phyloP scores from a whole-genome alignment of 2,113 vertebrate species.

The Balaeniceps rex region DNA sequence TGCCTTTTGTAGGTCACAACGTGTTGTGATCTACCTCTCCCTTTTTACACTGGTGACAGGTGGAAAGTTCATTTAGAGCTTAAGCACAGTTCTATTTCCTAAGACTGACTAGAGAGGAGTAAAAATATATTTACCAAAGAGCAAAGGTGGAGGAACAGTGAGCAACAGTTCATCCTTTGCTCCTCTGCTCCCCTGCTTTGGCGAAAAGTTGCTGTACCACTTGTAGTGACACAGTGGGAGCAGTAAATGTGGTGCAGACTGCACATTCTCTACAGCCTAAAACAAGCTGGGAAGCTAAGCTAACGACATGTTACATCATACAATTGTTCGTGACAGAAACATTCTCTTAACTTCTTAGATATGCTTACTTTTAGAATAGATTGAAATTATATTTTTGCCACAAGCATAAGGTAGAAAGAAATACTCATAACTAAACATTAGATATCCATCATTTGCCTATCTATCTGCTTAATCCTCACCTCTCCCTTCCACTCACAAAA shows the following conservation, averaged over 20 bases:
- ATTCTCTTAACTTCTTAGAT: not conserved
- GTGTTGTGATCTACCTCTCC: not conserved
- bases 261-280: not conserved
- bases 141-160: not conserved
- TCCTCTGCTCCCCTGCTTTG: not conserved
- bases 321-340: not conserved
- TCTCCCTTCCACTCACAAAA: not conserved
- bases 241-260: not conserved
- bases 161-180: not conserved
- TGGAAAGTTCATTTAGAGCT: not conserved
- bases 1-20: too few relatives aligned
- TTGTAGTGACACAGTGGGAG: not conserved
- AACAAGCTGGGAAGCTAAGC: not conserved
- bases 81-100: not conserved
- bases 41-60: not conserved
- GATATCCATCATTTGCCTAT: not conserved
- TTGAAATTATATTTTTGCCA: not conserved
- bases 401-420: not conserved
- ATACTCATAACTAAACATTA: not conserved
- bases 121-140: not conserved
- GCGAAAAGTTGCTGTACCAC: not conserved
- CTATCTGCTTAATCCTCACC: not conserved
- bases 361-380: not conserved
- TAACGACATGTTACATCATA: not conserved
- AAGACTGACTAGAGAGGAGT: not conserved